Evolutionary conservation across 1,140 invertebrate genomes (phyloP).

Genomic region (Leptinotarsa undecemlineata): DNA sequence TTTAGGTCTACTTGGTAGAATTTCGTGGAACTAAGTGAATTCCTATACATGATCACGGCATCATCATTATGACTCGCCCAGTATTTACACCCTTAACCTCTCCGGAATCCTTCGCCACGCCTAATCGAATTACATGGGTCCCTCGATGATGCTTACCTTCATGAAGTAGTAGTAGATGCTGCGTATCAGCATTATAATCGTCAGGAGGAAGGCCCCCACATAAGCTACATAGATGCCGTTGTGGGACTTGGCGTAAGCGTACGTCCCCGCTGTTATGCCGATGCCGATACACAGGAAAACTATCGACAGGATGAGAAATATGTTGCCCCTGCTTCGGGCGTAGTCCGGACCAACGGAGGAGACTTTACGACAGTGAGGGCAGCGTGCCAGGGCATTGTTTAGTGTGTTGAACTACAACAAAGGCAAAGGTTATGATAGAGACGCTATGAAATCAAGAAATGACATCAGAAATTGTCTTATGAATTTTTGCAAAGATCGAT

Average conservation of each 20-base stretch:
- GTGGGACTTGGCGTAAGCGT: slow-evolving; percentile 62
- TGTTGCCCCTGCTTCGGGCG: slow-evolving; percentile 74
- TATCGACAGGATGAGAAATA: slow-evolving; percentile 79
- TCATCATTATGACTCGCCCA: no score
- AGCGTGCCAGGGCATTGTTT: slow-evolving; percentile 91
- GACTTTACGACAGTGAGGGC: slow-evolving; percentile 93
- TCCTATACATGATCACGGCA: no score
- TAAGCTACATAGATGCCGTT: slow-evolving; percentile 84
- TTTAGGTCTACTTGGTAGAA: no score
- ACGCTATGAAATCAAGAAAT: no score
- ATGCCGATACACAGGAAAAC: slow-evolving; percentile 75
- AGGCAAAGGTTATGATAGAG: slow-evolving; percentile 17
- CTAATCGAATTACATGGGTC: slow-evolving; percentile 67
- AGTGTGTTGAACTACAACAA: slow-evolving; percentile 86
- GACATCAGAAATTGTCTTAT: no score
- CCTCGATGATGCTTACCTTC: slow-evolving; percentile 86
- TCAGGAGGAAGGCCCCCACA: slow-evolving; percentile 77
- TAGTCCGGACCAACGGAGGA: slow-evolving; percentile 88
- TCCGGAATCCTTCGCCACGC: background rate
- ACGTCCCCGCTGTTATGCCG: slow-evolving; percentile 72
- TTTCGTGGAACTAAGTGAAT: no score
- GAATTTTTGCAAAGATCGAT: no score
- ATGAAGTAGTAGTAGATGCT: slow-evolving; percentile 87
- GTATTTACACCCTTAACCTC: no score
- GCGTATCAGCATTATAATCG: slow-evolving; percentile 73